A percentile compares a stretch with the other conserved stretches of the same genome.
Conservation (phyloP, 2,113 vertebrate genomes). For the Eptesicus fuscus region DNA sequence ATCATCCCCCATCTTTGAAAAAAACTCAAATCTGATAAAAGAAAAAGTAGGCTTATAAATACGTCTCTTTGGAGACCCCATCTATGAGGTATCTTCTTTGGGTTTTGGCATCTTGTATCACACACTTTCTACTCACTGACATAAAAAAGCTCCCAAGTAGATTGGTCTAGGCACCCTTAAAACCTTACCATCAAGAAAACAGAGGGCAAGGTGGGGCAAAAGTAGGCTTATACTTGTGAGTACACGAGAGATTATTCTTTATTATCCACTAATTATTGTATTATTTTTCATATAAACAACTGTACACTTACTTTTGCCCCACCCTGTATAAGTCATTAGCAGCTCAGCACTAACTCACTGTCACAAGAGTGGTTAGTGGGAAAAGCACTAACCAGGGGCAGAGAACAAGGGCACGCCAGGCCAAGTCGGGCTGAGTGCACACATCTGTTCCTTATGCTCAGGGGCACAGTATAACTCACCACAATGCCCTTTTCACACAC, state of each 20-base stretch:
- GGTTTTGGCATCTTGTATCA: background rate
- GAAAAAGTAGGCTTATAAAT: background rate
- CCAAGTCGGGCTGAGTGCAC: no score
- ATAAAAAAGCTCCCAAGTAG: background rate
- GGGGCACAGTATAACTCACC: no score
- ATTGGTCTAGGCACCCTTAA: background rate
- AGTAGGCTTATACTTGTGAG: background rate
- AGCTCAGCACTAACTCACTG: no score
- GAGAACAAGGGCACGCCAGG: no score
- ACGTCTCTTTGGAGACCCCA: background rate
- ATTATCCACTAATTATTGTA: background rate
- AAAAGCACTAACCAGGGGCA: no score
- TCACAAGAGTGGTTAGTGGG: no score
- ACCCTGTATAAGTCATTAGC: no score
- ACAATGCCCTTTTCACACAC: no score
- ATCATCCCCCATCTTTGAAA: background rate
- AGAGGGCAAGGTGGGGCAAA: background rate
- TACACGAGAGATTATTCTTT: background rate
- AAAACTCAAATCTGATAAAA: background rate
- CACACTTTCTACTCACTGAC: no score
- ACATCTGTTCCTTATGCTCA: no score
- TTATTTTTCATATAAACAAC: no score
- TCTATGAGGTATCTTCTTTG: background rate
- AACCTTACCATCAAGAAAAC: background rate
- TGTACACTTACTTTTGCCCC: no score